Conservation (phyloP, 2,113 vertebrate genomes). For the Ptychochromis oligacanthus region DNA sequence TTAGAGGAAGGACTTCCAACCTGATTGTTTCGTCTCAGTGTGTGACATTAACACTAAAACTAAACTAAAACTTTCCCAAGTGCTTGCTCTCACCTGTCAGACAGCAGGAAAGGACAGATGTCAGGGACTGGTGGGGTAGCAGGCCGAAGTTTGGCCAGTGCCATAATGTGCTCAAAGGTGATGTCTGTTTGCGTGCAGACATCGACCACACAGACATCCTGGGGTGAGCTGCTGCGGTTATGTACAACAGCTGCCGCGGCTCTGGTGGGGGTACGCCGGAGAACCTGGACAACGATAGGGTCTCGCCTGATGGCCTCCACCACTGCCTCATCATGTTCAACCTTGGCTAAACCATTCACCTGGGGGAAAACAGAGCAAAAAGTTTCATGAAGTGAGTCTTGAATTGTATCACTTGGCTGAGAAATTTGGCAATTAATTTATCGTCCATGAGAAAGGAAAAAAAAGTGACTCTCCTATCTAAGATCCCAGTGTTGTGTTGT, state of each 20-base stretch:
- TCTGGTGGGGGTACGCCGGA: constrained; percentile 81
- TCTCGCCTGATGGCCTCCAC: constrained; percentile 92
- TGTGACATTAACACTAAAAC: background rate
- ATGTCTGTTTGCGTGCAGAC: constrained; percentile 96
- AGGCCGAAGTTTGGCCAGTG: constrained; percentile 90
- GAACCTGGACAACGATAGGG: constrained; percentile 93
- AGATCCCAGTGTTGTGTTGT: background rate
- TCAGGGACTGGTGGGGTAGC: constrained; percentile 93
- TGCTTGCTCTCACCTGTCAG: constrained; percentile 87
- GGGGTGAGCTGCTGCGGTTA: constrained; percentile 51
- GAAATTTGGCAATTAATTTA: too few relatives aligned
- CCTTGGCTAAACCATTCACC: constrained; percentile 94
- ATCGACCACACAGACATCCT: constrained; percentile 84
- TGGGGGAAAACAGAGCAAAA: constrained; percentile 45
- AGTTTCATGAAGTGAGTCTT: background rate
- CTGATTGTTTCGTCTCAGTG: background rate
- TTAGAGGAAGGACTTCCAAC: background rate
- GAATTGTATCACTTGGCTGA: background rate
- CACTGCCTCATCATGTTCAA: constrained; percentile 88
- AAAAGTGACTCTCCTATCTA: background rate
- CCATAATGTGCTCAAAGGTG: constrained; percentile 96
- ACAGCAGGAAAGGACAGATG: constrained; percentile 93
- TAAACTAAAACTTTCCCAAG: background rate
- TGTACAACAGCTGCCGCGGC: constrained; percentile 19
- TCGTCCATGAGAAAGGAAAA: background rate